Base-by-base conservation (phyloP, 53 echinoderm and acorn worm genomes). In the Temnopleurus reevesii region DNA sequence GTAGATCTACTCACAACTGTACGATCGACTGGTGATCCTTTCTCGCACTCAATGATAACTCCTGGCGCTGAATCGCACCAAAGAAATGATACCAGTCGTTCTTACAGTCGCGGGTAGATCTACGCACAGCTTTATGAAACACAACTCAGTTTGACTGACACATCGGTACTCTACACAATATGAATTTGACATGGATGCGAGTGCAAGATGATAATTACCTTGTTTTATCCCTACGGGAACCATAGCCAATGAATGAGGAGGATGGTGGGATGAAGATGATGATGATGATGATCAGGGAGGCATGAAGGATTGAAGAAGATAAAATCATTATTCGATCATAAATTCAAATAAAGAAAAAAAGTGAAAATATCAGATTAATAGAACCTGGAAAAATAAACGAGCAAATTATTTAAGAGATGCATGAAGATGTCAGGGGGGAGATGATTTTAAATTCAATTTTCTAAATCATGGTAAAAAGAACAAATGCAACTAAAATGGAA, bases 181-280 rank as follows among this genome's bases (percentile, higher is more conserved):
- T n/a, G 21, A 55, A 19, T n/a, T 19, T 36, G 4, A 15, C 47
- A 82, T 82, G 55, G 34, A 60, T 59, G 85, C 85, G 59, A 59
- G 85, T 85, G 85, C 85, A 85, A 85, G 26, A 44, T 57, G 87
- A 86, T 93, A 87, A 63, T 90, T 93, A 93, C 93, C 93, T 93
- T n/a, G n/a, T n/a, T 90, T 90, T 53, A 90, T 93, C 88, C 87
- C 93, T 93, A 89, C 79, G 77, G 81, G 89, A 89, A 86, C 77
- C 65, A 77, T 61, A 61, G 54, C 83, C 93, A 63, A 93, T 90
- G 90, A 46, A 45, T 86, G 65, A 49, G 49, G 93, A 90, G 81
- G 90, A 90, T 90, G n/a, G n/a, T 51, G 56, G 65, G 45, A 86
- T 80, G 90, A 51, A 80, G 71, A 93, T 80, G 90, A 71, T 65